Evolutionary conservation across 2,797 vertebrate genomes (phyloP), one percentile per base, ranked within the genome.

Genomic region (Micropoecilia bifurca): DNA sequence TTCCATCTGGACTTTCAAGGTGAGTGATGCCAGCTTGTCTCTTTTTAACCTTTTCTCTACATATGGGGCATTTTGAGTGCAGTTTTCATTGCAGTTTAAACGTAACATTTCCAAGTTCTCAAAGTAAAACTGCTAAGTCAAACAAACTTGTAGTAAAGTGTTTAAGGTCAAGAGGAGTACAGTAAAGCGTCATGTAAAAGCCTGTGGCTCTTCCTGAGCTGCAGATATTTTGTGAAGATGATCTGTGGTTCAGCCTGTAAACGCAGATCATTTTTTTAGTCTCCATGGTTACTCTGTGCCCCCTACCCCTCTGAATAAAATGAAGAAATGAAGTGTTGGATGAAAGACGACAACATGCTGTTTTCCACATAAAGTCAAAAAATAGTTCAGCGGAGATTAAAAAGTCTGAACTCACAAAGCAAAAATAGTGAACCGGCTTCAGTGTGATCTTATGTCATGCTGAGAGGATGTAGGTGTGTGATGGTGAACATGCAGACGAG

Each of bases 221-320:
- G 57, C 46, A 71, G 63, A 47, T 46, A 6, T 78, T 66, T 53
- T 71, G 41, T 77, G 39, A 79, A 43, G 68, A 73, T 74, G 71
- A 75, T 25, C 80, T 61, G 13, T 71, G 68, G 76, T 75, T 71
- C 74, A 74, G 39, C 39, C 5, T 72, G 16, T 45, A 74, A 81
- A 80, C 69, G 83, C 50, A 78, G 25, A 84, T 85, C 41, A 22
- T 39, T 68, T n/a, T 55, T 72, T 80, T 68, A 53, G 91, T 94
- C 85, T 92, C 92, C 90, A 91, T 92, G 91, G 89, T 83, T 88
- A 93, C 91, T 79, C 82, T 69, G 22, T 63, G 20, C 25, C 53
- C 68, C 53, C 12, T 75, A 46, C 77, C 77, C 61, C 61, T 78
- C n/a, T n/a, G 25, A 30, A 84, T 71, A 73, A 83, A 78, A 43